Evolutionary conservation across 92 coral and sea anemone species (phyloP).

Genomic region (Heliopora coerulea): DNA sequence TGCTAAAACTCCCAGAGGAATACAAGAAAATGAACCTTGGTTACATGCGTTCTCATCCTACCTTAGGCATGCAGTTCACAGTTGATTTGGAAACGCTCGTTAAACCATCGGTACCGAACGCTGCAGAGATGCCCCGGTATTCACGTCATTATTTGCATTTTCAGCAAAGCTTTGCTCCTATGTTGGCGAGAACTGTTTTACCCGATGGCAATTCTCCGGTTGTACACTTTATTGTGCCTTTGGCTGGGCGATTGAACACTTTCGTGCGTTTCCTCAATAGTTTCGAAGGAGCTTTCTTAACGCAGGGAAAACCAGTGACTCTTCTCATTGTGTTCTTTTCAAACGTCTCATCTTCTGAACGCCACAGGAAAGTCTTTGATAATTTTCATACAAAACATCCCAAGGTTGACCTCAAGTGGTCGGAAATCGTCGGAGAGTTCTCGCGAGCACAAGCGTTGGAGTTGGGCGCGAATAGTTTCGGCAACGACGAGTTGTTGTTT

Average conservation of each 20-base stretch:
- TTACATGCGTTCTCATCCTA: slow-evolving; percentile 76
- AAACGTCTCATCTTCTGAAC: slow-evolving; percentile 60
- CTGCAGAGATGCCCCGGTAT: slow-evolving; percentile 73
- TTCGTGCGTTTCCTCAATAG: slow-evolving; percentile 63
- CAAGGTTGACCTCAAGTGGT: slow-evolving; percentile 75
- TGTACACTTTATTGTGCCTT: slow-evolving; percentile 87
- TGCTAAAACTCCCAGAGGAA: slow-evolving; percentile 76
- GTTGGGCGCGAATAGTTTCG: slow-evolving; percentile 86
- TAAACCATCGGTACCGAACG: slow-evolving; percentile 69
- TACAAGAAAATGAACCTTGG: slow-evolving; percentile 88
- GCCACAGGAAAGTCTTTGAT: slow-evolving; percentile 67
- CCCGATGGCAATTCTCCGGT: slow-evolving; percentile 47
- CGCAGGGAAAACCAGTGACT: slow-evolving; percentile 61
- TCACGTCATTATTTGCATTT: slow-evolving; percentile 79
- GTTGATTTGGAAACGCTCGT: slow-evolving; percentile 71
- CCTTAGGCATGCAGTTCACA: slow-evolving; percentile 80
- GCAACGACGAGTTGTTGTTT: slow-evolving; percentile 69
- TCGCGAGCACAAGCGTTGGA: slow-evolving; percentile 89
- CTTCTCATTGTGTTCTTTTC: slow-evolving; percentile 91
- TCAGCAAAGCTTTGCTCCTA: slow-evolving; percentile 87
- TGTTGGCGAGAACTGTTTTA: slow-evolving; percentile 73
- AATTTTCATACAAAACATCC: slow-evolving; percentile 71
- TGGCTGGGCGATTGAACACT: slow-evolving; percentile 75
- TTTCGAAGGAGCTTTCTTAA: slow-evolving; percentile 77
- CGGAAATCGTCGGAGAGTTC: slow-evolving; percentile 83